phyloP scores from a whole-genome alignment of 2,113 vertebrate species.

The Etheostoma cragini region DNA sequence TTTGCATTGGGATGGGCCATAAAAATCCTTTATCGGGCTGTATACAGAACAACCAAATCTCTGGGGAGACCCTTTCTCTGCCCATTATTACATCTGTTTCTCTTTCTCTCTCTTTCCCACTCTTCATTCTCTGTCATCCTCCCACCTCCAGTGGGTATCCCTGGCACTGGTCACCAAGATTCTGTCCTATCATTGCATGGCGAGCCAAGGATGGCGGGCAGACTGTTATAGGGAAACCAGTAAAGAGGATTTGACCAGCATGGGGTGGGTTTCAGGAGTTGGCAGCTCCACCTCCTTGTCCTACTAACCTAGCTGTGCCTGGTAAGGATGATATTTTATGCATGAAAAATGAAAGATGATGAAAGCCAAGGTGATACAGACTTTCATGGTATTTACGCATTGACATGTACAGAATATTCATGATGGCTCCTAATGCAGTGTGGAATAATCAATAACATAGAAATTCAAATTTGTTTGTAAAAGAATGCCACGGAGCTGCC shows the following conservation, averaged over 20 bases:
- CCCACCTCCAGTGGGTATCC: slow-evolving; percentile 50
- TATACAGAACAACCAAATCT: slow-evolving; percentile 29
- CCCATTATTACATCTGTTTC: slow-evolving; percentile 44
- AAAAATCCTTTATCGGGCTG: too few species aligned
- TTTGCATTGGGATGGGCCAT: too few species aligned
- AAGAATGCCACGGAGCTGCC: background rate
- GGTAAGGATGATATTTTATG: slow-evolving; percentile 16
- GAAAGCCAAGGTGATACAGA: background rate
- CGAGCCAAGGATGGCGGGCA: slow-evolving; percentile 51
- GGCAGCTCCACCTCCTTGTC: slow-evolving; percentile 45
- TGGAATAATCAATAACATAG: background rate
- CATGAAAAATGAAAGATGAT: slow-evolving; percentile 21
- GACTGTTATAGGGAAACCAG: slow-evolving; percentile 53
- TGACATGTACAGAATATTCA: background rate
- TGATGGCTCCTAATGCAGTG: background rate
- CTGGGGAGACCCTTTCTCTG: slow-evolving; percentile 40
- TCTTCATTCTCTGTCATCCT: slow-evolving; percentile 19
- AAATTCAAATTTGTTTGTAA: background rate
- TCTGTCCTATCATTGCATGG: slow-evolving; percentile 51
- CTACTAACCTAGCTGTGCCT: slow-evolving; percentile 50
- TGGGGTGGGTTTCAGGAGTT: slow-evolving; percentile 52
- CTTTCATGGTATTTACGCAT: background rate
- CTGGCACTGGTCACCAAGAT: slow-evolving; percentile 44
- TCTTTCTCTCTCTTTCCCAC: slow-evolving; percentile 23
- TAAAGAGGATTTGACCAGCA: slow-evolving; percentile 66